Conservation (phyloP, 2,888 invertebrate species). For the Pelosia muscerda region DNA sequence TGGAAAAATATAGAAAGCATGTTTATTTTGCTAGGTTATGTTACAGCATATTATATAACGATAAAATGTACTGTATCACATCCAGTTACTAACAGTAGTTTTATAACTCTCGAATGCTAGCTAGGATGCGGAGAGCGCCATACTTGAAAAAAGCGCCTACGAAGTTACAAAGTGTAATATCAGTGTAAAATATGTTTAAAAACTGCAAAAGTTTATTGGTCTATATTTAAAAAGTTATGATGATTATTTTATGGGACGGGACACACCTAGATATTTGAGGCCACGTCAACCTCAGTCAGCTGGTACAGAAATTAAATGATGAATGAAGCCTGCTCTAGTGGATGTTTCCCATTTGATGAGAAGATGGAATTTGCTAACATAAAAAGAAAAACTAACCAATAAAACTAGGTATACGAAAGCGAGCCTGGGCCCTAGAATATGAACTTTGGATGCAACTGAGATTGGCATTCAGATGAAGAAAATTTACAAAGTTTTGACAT, state of each 20-base stretch:
- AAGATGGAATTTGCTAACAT: background rate
- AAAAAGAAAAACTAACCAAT: background rate
- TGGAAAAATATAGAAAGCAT: background rate
- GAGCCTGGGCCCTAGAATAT: background rate
- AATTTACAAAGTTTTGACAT: background rate
- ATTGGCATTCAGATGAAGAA: background rate
- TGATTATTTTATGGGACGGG: too few relatives aligned
- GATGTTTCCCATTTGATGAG: too few relatives aligned
- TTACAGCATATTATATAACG: background rate
- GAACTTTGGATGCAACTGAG: background rate
- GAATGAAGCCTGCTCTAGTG: too few relatives aligned
- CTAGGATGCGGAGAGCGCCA: conserved; percentile 49
- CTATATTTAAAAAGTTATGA: background rate
- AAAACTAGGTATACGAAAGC: background rate
- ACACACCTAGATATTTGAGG: background rate
- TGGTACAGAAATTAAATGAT: too few relatives aligned
- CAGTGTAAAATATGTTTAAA: conserved; percentile 46
- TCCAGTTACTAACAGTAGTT: conserved; percentile 27
- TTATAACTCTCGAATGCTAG: conserved; percentile 18
- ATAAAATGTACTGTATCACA: background rate
- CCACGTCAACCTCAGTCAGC: background rate
- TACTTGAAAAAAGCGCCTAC: conserved; percentile 58
- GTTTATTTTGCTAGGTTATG: background rate
- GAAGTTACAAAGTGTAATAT: conserved; percentile 56
- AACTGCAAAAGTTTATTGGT: background rate